Percentiles rank a stretch among this genome's conserved stretches.
These are phyloP conservation scores for Conus ventricosus DNA, from an alignment of 1,140 invertebrate species.

Conservation along the genomic window DNA sequence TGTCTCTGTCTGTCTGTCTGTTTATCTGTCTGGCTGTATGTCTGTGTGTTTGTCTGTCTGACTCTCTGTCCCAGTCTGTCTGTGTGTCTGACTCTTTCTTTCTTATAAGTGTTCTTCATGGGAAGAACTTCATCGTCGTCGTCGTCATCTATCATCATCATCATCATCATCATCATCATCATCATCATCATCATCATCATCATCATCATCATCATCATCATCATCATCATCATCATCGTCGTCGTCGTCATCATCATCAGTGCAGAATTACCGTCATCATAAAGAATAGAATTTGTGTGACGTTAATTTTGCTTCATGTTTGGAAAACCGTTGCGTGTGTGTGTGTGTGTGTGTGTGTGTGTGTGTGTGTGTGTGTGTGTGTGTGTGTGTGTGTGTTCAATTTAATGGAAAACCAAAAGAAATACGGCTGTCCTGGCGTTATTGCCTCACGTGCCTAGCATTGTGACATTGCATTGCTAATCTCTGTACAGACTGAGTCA, in stretches of 20 bases:
- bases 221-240: neutral
- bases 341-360: too few relatives aligned
- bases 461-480: too few relatives aligned
- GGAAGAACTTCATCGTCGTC: too few relatives aligned
- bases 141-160: neutral
- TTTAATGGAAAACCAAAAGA: too few relatives aligned
- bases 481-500: too few relatives aligned
- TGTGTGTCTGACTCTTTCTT: neutral
- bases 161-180: neutral
- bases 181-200: neutral
- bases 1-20: neutral
- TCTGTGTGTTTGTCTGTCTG: neutral
- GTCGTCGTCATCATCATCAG: neutral
- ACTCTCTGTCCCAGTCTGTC: too few relatives aligned
- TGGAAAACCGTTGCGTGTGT: neutral
- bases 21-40: neutral
- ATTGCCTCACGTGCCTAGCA: too few relatives aligned
- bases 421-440: too few relatives aligned
- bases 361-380: too few relatives aligned
- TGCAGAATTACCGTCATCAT: neutral
- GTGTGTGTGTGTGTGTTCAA: too few relatives aligned
- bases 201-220: neutral
- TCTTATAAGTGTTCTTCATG: neutral
- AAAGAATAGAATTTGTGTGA: neutral
- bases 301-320: neutral